Conservation (phyloP, 2,888 invertebrate genomes). For the Anticlea derivata region DNA sequence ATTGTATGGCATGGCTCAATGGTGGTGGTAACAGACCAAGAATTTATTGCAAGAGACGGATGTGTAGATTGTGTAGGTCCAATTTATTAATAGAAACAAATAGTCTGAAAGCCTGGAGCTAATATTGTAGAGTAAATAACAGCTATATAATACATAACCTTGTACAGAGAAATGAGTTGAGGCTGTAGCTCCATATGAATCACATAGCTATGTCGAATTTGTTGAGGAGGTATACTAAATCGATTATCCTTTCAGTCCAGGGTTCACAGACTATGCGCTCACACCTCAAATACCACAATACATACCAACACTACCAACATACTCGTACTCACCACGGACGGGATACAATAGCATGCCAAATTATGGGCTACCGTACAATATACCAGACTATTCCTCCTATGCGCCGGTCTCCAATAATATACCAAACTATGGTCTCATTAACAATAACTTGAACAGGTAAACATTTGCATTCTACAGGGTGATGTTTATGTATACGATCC, state of each 20-base stretch:
- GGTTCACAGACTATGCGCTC: conserved; percentile 18
- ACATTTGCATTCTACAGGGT: not conserved
- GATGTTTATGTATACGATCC: too few species aligned
- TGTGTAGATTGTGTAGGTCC: too few species aligned
- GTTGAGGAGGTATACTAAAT: conserved; percentile 12
- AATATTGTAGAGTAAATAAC: too few species aligned
- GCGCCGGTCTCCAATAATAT: not conserved
- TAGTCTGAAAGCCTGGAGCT: too few species aligned
- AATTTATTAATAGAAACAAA: too few species aligned
- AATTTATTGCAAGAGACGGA: too few species aligned
- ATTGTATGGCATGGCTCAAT: too few species aligned
- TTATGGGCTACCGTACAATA: not conserved
- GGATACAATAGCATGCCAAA: not conserved
- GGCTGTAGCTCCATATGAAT: conserved; percentile 14
- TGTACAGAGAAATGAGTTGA: conserved; percentile 1
- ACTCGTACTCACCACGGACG: not conserved
- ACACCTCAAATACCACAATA: conserved; percentile 22
- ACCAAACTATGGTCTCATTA: conserved; percentile 3
- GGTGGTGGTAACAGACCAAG: too few species aligned
- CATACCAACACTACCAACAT: conserved; percentile 12
- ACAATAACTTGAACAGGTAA: conserved; percentile 17
- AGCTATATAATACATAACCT: not conserved
- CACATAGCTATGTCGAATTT: conserved; percentile 8
- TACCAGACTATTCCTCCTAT: conserved; percentile 3
- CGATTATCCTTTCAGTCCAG: conserved; percentile 33